Conservation (phyloP, 1,140 invertebrate species). For the Drosophila funebris region DNA sequence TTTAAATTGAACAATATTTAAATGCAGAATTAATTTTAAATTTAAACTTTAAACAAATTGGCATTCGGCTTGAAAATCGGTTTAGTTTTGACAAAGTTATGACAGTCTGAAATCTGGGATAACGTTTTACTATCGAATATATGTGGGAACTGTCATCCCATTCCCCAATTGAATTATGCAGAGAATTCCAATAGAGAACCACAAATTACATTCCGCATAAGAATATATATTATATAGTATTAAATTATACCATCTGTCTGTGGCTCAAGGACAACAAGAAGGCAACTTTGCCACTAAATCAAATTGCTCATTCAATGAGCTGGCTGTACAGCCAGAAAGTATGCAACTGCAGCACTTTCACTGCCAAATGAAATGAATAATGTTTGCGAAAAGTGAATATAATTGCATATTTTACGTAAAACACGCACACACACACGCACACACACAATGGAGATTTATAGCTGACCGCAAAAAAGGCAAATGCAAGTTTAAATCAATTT, state of each 20-base stretch:
- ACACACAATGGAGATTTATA: slow-evolving; percentile 55
- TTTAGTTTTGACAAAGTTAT: too few relatives aligned
- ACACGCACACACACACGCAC: neutral
- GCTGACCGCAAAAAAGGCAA: slow-evolving; percentile 55
- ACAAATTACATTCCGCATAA: too few relatives aligned
- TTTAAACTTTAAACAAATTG: too few relatives aligned
- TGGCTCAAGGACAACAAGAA: neutral
- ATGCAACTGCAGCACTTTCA: slow-evolving; percentile 43
- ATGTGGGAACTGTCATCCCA: too few relatives aligned
- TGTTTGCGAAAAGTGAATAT: slow-evolving; percentile 47
- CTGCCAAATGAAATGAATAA: slow-evolving; percentile 22
- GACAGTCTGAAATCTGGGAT: too few relatives aligned
- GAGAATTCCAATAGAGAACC: too few relatives aligned
- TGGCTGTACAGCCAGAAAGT: slow-evolving; percentile 35
- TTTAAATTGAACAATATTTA: too few relatives aligned
- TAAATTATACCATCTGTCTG: neutral
- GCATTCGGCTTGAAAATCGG: too few relatives aligned
- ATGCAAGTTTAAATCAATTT: slow-evolving; percentile 78
- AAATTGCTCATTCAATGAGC: neutral
- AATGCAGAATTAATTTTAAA: too few relatives aligned
- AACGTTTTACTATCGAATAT: too few relatives aligned
- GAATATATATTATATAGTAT: neutral
- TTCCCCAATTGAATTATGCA: too few relatives aligned
- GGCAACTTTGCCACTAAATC: slow-evolving; percentile 17
- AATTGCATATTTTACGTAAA: slow-evolving; percentile 46